Conservation (phyloP, 2,113 vertebrate genomes). For the Crypturellus undulatus region DNA sequence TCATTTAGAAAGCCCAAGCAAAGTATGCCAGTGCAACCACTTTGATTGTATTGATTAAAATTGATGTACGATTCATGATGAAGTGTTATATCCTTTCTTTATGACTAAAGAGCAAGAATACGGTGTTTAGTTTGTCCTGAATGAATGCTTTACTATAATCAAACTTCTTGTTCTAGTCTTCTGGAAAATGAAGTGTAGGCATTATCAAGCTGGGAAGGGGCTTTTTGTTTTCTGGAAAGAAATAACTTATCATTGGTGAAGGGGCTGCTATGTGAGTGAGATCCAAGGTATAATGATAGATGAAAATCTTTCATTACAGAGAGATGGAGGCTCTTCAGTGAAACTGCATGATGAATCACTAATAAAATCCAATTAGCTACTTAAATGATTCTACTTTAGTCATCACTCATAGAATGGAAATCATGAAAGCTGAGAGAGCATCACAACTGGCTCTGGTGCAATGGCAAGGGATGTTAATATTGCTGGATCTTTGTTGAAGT, state of each 20-base stretch:
- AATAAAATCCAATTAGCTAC: constrained; percentile 39
- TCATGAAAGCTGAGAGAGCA: neutral
- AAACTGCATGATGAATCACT: constrained; percentile 44
- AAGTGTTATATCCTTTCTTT: neutral
- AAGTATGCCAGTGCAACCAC: neutral
- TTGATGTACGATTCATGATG: neutral
- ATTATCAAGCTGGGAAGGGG: neutral
- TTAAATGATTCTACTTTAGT: constrained; percentile 20
- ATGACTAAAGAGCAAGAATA: neutral
- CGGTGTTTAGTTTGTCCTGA: neutral
- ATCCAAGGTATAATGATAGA: constrained; percentile 15
- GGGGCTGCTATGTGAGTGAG: neutral
- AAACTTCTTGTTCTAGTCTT: constrained; percentile 14
- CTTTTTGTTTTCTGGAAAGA: neutral
- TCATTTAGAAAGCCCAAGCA: constrained; percentile 32
- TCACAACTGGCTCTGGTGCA: neutral
- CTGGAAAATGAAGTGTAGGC: neutral
- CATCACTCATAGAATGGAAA: constrained; percentile 21
- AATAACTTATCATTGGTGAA: neutral
- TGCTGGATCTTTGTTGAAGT: neutral
- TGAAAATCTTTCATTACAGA: constrained; percentile 1
- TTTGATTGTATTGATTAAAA: constrained; percentile 8
- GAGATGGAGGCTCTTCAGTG: neutral
- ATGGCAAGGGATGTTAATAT: neutral
- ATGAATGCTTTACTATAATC: neutral